Percentiles rank a stretch among this genome's conserved stretches.
Evolutionary conservation across 2,797 vertebrate species (phyloP).

Genomic region (Mus spretus): DNA sequence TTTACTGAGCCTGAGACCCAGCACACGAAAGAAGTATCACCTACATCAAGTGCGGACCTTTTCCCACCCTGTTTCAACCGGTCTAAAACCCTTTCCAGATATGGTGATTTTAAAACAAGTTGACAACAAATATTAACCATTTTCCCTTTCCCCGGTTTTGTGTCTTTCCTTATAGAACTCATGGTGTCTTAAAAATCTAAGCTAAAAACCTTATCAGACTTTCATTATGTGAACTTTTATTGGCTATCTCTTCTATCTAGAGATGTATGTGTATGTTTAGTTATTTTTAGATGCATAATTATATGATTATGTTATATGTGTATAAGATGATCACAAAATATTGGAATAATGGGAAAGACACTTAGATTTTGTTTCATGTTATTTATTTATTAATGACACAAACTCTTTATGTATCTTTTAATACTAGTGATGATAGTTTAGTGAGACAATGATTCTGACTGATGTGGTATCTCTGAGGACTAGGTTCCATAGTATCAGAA

Average conservation of each 20-base stretch:
- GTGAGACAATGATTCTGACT: conserved; percentile 23
- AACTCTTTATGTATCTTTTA: neutral
- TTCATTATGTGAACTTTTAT: conserved; percentile 23
- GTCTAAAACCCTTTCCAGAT: neutral
- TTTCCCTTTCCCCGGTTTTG: neutral
- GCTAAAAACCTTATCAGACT: conserved; percentile 11
- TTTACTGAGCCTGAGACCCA: neutral
- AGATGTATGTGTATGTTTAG: neutral
- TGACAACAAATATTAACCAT: neutral
- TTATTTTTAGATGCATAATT: conserved; percentile 2
- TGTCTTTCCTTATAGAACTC: neutral
- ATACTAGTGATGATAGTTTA: neutral
- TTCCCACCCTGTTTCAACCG: neutral
- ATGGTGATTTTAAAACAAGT: neutral
- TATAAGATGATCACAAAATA: neutral
- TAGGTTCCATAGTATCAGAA: neutral
- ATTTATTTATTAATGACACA: conserved; percentile 20
- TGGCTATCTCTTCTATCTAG: neutral
- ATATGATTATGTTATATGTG: neutral
- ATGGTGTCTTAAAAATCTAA: neutral
- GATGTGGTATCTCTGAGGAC: neutral
- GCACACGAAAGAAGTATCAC: neutral
- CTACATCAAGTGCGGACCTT: neutral
- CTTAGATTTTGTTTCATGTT: conserved; percentile 54
- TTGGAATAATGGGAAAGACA: neutral